Evolutionary conservation across 1,140 invertebrate species (phyloP), one percentile per base, ranked within the genome.

Genomic region (Aphelenchoides fujianensis): DNA sequence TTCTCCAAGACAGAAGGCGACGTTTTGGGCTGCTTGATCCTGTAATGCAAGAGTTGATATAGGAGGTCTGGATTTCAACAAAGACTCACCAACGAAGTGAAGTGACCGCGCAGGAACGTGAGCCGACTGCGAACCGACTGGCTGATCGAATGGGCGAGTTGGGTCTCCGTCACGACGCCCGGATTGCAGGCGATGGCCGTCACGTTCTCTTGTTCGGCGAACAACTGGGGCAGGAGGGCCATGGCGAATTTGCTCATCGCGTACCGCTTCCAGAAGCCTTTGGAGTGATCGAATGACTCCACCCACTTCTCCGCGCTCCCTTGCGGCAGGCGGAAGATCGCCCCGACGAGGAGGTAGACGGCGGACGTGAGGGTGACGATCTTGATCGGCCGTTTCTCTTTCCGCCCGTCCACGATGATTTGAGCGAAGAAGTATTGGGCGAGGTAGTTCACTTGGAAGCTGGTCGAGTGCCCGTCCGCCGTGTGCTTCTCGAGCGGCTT

Each of bases 381-480:
- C 31, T 61, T 69, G 32, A 75, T 32, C 7, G 37, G 9, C 16
- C 53, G n/a, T 27, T 34, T 2, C n/a, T 34, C 28, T 12, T 57
- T 31, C 31, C 62, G 68, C 30, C 72, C 36, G 0, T 69, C 31
- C n/a, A 75, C 41, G 16, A 75, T 53, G 7, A 12, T 31, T 5
- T 57, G 30, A 34, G 74, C 31, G n/a, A 75, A 69, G 27, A 78
- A 16, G 55, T 76, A 75, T 7, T 75, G 74, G 19, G 28, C 34
- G 2, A 75, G 69, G 27, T 69, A 75, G 36, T 75, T 75, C 12
- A 75, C 74, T 70, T 75, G 74, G 37, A 75, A 75, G 12, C 73
- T 62, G n/a, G 36, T 57, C 31, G 70, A 66, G 36, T 31, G 35
- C 2, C 74, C 74, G 23, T 75, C 74, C 19, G 37, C 53, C 5